Conservation (phyloP, 2,888 invertebrate genomes). For the Drosophila pegasa region DNA sequence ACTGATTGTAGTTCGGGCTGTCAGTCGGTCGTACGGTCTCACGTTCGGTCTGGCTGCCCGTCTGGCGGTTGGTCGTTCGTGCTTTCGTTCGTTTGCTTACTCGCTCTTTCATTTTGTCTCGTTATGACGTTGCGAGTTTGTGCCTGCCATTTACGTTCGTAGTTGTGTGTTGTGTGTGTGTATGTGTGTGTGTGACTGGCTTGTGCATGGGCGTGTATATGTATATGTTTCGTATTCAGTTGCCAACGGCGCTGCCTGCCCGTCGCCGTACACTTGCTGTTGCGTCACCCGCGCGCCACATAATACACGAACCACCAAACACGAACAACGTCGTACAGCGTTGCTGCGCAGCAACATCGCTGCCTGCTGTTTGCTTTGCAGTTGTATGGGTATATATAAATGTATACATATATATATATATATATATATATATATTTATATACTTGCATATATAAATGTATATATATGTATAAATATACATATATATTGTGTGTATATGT, state of each 20-base stretch:
- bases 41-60: conserved; percentile 15
- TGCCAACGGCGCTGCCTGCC: conserved; percentile 69
- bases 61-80: conserved; percentile 25
- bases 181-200: conserved; percentile 11
- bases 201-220: conserved; percentile 13
- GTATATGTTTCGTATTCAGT: conserved; percentile 58
- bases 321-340: conserved; percentile 32
- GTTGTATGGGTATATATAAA: conserved; percentile 31
- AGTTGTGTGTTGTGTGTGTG: too few species aligned
- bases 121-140: conserved; percentile 77
- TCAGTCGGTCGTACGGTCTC: conserved; percentile 20
- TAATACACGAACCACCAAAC: too few species aligned
- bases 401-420: conserved; percentile 13
- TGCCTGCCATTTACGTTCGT: conserved; percentile 48
- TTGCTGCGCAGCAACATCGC: conserved; percentile 54
- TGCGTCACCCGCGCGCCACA: conserved; percentile 71
- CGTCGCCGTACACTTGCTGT: conserved; percentile 75
- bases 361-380: conserved; percentile 62
- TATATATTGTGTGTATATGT: conserved; percentile 26
- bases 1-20: conserved; percentile 29
- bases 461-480: conserved; percentile 22
- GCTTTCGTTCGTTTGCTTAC: conserved; percentile 26
- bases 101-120: conserved; percentile 58
- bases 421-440: conserved; percentile 20
- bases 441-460: conserved; percentile 23